Evolutionary conservation across 2,113 vertebrate genomes (phyloP).

Genomic region (Eptatretus burgeri): DNA sequence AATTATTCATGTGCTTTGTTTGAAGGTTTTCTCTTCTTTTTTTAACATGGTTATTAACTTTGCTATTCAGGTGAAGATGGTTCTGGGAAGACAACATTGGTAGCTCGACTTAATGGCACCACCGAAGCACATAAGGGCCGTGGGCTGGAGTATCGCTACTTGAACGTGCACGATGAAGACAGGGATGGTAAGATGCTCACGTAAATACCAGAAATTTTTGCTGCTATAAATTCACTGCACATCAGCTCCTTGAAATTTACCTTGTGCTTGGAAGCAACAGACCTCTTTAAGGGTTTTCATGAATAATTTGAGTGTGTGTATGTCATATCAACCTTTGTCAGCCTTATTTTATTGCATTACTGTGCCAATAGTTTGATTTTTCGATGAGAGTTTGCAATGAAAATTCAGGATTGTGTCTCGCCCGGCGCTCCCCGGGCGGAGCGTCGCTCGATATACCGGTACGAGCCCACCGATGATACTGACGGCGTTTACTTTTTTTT

Average conservation of each 20-base stretch:
- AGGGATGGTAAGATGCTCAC: constrained; percentile 44
- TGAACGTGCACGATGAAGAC: constrained; percentile 83
- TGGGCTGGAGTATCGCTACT: constrained; percentile 84
- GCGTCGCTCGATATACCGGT: too few relatives aligned
- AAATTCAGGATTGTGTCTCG: too few relatives aligned
- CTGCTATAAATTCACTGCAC: not conserved
- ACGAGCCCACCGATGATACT: too few relatives aligned
- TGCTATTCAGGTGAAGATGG: constrained; percentile 51
- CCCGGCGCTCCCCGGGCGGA: too few relatives aligned
- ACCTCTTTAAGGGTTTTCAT: not conserved
- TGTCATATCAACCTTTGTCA: too few relatives aligned
- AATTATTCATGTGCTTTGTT: too few relatives aligned
- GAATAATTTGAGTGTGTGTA: too few relatives aligned
- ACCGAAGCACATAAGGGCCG: constrained; percentile 92
- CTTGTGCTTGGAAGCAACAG: not conserved
- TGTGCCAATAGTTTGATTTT: not conserved
- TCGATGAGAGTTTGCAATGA: not conserved
- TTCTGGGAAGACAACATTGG: constrained; percentile 80
- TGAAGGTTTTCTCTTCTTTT: too few relatives aligned
- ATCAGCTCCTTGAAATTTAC: not conserved
- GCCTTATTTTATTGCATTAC: not conserved
- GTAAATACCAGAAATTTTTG: not conserved
- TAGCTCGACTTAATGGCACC: constrained; percentile 69
- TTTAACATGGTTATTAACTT: too few relatives aligned
- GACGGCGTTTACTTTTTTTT: not conserved